phyloP scores from a whole-genome alignment of 1,140 invertebrate genomes.

The Pachyrhynchus sulphureomaculatus region DNA sequence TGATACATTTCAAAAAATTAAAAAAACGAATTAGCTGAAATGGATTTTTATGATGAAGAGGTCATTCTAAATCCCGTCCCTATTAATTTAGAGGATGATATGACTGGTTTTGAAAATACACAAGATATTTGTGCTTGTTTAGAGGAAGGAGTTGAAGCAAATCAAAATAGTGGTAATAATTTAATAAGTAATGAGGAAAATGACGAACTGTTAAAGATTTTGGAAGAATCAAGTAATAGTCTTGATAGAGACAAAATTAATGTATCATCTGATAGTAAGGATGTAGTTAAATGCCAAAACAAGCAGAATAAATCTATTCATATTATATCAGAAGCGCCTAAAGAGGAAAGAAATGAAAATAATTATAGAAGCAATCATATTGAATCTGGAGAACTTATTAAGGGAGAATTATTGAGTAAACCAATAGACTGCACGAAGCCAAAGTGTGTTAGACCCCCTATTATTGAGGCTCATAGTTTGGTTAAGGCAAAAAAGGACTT shows the following conservation, averaged over 20 bases:
- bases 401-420: too few species aligned
- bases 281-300: too few species aligned
- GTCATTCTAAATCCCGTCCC: conserved; percentile 5
- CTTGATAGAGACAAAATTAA: too few species aligned
- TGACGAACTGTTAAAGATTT: not conserved
- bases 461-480: conserved; percentile 1
- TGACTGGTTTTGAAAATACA: conserved; percentile 22
- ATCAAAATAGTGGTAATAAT: not conserved
- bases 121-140: conserved; percentile 18
- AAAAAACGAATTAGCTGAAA: conserved; percentile 24
- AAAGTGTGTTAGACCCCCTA: not conserved
- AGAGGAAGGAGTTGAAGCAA: conserved; percentile 4
- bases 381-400: too few species aligned
- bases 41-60: conserved; percentile 18
- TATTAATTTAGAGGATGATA: conserved; percentile 13
- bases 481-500: not conserved
- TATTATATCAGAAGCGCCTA: too few species aligned
- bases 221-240: too few species aligned
- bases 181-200: not conserved
- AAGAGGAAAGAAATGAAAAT: too few species aligned
- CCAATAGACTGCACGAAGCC: too few species aligned
- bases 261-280: too few species aligned
- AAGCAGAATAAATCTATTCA: too few species aligned
- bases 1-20: conserved; percentile 24
- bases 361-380: too few species aligned